These are phyloP conservation scores for Pipistrellus pygmaeus DNA, from an alignment of 2,797 vertebrate genomes.

Conservation along the genomic window DNA sequence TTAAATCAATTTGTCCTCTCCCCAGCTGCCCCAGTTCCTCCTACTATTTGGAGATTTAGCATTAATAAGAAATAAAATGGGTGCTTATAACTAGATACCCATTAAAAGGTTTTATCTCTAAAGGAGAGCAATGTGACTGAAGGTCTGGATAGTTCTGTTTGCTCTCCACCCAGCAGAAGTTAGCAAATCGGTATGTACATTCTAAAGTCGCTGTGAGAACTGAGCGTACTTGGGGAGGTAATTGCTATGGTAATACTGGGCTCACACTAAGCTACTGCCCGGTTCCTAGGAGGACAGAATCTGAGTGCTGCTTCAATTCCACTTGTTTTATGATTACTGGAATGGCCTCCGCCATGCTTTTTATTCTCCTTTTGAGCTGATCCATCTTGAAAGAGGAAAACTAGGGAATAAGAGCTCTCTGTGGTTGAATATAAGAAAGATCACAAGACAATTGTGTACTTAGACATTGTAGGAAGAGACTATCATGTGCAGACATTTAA, in stretches of 20 bases:
- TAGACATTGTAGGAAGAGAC: neutral
- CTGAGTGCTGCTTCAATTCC: neutral
- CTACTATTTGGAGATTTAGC: neutral
- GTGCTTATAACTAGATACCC: neutral
- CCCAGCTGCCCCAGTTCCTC: neutral
- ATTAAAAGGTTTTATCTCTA: neutral
- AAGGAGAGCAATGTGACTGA: neutral
- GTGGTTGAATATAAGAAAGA: neutral
- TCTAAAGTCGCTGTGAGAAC: neutral
- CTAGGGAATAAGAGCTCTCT: neutral
- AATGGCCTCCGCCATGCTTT: neutral
- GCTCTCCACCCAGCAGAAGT: neutral
- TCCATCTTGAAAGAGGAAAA: neutral
- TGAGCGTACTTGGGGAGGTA: neutral
- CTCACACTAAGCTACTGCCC: neutral
- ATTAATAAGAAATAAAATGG: neutral
- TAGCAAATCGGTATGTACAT: neutral
- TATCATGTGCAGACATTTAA: neutral
- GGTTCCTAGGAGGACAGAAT: neutral
- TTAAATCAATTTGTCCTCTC: neutral
- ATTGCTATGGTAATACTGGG: neutral
- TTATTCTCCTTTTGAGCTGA: neutral
- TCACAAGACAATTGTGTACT: neutral
- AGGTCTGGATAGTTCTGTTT: neutral
- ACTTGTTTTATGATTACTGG: neutral